Conservation (phyloP, 2,797 vertebrate species). For the Melopsittacus undulatus region DNA sequence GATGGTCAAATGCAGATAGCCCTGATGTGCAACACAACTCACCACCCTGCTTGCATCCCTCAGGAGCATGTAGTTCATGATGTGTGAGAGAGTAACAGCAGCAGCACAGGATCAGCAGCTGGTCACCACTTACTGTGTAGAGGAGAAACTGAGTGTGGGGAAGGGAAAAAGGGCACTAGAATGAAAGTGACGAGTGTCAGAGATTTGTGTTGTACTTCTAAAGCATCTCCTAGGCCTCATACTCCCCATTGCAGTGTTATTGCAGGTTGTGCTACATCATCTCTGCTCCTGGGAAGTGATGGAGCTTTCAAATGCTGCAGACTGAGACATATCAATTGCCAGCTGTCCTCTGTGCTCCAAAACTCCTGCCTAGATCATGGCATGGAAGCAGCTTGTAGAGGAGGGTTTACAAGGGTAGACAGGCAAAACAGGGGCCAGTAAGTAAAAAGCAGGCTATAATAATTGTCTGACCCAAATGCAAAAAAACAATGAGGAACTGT, state of each 20-base stretch:
- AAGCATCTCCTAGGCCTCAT: background rate
- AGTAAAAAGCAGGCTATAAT: background rate
- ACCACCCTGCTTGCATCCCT: background rate
- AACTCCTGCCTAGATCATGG: background rate
- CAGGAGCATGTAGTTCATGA: background rate
- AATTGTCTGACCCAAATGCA: background rate
- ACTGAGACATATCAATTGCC: background rate
- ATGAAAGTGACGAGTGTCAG: background rate
- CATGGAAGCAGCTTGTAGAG: background rate
- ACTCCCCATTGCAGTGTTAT: rapidly evolving
- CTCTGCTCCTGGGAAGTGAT: rapidly evolving
- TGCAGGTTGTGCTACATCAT: background rate
- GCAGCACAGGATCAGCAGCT: rapidly evolving
- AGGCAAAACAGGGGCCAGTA: background rate
- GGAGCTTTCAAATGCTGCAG: background rate
- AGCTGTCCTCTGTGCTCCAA: background rate
- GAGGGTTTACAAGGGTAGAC: background rate
- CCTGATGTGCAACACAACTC: background rate
- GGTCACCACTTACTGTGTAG: background rate
- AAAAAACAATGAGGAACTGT: rapidly evolving
- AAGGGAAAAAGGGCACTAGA: background rate
- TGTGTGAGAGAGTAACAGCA: background rate
- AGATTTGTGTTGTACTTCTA: background rate
- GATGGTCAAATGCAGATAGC: background rate
- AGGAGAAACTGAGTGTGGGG: background rate